Evolutionary conservation across 2,888 invertebrate species (phyloP).

Genomic region (Cephus runcator): DNA sequence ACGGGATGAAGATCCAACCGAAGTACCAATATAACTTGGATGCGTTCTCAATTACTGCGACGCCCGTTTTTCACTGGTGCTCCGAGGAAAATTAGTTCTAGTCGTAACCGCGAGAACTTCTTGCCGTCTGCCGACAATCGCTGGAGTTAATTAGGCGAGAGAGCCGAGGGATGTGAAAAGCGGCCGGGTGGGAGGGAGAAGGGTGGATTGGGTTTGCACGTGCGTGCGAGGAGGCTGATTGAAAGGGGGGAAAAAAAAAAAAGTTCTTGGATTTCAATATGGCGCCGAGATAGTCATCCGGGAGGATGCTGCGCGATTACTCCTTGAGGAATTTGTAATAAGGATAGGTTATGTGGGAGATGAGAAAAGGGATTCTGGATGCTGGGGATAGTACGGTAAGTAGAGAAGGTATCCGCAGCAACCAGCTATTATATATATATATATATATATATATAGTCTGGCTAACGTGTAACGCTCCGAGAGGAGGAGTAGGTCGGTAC

Average conservation of each 20-base stretch:
- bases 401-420: neutral
- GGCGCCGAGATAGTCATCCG: neutral
- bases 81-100: constrained; percentile 42
- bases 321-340: neutral
- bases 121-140: constrained; percentile 41
- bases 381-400: neutral
- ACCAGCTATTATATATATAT: neutral
- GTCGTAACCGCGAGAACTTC: constrained; percentile 32
- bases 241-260: neutral
- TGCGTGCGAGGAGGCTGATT: constrained; percentile 2
- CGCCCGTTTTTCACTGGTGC: constrained; percentile 10
- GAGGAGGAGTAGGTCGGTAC: constrained; percentile 25
- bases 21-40: constrained; percentile 13
- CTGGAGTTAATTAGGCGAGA: constrained; percentile 44
- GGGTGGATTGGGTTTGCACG: neutral
- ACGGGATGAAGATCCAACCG: neutral
- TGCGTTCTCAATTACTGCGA: constrained; percentile 19
- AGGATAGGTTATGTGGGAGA: neutral
- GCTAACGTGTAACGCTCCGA: too few species aligned
- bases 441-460: too few species aligned
- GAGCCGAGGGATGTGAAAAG: constrained; percentile 21
- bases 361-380: neutral
- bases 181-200: neutral
- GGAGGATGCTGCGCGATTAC: neutral
- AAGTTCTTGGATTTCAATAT: neutral